These are phyloP conservation scores for Eucidaris tribuloides DNA, from an alignment of 35 echinoderm and acorn worm species.

Conservation along the genomic window DNA sequence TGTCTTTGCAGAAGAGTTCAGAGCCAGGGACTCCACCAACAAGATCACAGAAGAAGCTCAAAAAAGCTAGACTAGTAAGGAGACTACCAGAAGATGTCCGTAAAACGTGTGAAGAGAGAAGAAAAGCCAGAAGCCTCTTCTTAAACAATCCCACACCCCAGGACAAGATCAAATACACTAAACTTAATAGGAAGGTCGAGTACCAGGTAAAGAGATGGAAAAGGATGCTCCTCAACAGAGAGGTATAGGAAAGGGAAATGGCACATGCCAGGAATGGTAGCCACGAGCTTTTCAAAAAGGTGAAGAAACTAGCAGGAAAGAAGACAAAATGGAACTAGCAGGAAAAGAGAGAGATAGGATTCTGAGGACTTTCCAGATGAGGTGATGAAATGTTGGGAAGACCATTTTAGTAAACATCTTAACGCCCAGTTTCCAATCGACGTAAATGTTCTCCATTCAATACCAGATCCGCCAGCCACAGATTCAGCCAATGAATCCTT, in stretches of 20 bases:
- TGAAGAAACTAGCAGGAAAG: neutral
- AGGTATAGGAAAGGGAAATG: neutral
- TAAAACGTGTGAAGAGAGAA: neutral
- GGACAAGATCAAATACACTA: neutral
- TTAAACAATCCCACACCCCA: neutral
- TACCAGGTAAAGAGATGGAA: neutral
- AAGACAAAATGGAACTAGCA: neutral
- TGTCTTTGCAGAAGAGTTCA: neutral
- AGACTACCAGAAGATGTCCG: conserved; percentile 18
- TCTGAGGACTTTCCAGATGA: neutral
- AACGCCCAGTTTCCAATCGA: conserved; percentile 9
- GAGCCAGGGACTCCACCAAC: neutral
- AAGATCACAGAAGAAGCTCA: neutral
- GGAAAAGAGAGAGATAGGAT: neutral
- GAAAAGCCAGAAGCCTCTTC: neutral
- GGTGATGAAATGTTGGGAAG: conserved; percentile 21
- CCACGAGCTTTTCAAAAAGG: conserved; percentile 17
- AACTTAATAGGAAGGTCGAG: neutral
- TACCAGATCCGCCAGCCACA: neutral
- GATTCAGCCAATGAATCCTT: neutral
- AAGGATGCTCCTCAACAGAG: neutral
- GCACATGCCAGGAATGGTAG: conserved; percentile 9
- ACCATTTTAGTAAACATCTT: conserved; percentile 8
- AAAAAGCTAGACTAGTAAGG: neutral
- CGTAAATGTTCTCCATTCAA: neutral